Conservation (phyloP, 37 sponge, comb jelly and placozoan species). For the Dysidea cf. avara region DNA sequence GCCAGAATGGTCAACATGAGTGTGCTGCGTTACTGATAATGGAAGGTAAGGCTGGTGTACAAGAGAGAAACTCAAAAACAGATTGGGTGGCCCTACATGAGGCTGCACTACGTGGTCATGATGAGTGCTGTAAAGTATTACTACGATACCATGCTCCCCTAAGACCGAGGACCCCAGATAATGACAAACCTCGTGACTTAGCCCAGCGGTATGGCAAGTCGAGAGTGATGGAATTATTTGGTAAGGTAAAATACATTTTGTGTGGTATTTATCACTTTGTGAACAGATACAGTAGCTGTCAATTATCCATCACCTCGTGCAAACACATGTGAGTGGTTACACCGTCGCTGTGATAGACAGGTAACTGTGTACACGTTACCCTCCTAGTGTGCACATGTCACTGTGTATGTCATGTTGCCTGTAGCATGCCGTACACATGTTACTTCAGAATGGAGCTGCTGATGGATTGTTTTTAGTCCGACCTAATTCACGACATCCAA, state of each 20-base stretch:
- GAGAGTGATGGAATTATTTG: conserved; percentile 66
- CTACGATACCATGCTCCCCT: conserved; percentile 80
- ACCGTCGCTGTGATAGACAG: conserved; percentile 63
- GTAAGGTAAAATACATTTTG: conserved; percentile 13
- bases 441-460: conserved; percentile 42
- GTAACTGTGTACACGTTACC: too few species aligned
- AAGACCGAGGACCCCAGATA: conserved; percentile 84
- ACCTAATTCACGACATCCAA: conserved; percentile 68
- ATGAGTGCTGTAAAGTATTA: conserved; percentile 35
- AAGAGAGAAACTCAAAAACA: conserved; percentile 85
- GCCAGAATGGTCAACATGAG: conserved; percentile 44
- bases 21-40: conserved; percentile 45
- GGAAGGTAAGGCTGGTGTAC: conserved; percentile 76
- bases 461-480: conserved; percentile 84
- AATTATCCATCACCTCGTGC: conserved; percentile 69
- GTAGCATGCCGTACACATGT: conserved; percentile 65
- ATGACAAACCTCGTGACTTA: conserved; percentile 79
- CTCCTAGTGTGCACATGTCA: too few species aligned
- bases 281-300: conserved; percentile 42
- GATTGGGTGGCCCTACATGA: conserved; percentile 97
- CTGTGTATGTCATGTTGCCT: too few species aligned
- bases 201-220: conserved; percentile 69
- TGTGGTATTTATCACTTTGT: neutral
- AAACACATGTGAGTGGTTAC: conserved; percentile 61
- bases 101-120: conserved; percentile 86